A percentile compares a stretch with the other conserved stretches of the same genome.
phyloP scores from a whole-genome alignment of 2,888 invertebrate genomes.

The Halictus quadricinctus region DNA sequence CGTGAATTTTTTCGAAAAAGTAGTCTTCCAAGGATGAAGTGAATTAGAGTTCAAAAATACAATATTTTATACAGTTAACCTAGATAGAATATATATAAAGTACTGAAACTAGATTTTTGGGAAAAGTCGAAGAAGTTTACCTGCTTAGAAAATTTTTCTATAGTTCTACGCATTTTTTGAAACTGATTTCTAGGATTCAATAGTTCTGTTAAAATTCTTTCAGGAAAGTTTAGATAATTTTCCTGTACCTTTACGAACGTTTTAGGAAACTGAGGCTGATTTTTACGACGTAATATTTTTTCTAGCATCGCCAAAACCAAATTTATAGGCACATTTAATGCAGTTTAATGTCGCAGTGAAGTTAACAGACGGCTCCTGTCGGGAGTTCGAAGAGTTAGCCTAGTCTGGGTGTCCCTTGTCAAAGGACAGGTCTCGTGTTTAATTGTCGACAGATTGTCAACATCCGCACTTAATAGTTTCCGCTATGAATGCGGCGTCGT shows the following conservation, averaged over 20 bases:
- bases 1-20: no score
- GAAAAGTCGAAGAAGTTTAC: no score
- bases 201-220: background rate
- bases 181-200: no score
- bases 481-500: background rate
- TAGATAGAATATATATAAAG: no score
- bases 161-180: no score
- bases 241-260: background rate
- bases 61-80: no score
- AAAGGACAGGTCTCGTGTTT: background rate
- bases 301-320: background rate
- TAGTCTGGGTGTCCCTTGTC: background rate
- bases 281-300: background rate
- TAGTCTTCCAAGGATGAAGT: no score
- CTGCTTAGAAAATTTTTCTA: no score
- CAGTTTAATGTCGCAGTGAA: background rate
- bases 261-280: background rate
- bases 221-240: background rate
- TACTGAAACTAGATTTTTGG: no score
- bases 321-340: background rate
- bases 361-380: background rate
- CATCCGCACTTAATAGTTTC: background rate
- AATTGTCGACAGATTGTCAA: background rate
- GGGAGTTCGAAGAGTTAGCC: background rate
- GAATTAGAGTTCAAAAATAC: no score